A percentile compares a stretch with the other conserved stretches of the same genome.
These are phyloP conservation scores for Notospermus geniculatus DNA, from an alignment of 1,140 invertebrate species.

Conservation along the genomic window DNA sequence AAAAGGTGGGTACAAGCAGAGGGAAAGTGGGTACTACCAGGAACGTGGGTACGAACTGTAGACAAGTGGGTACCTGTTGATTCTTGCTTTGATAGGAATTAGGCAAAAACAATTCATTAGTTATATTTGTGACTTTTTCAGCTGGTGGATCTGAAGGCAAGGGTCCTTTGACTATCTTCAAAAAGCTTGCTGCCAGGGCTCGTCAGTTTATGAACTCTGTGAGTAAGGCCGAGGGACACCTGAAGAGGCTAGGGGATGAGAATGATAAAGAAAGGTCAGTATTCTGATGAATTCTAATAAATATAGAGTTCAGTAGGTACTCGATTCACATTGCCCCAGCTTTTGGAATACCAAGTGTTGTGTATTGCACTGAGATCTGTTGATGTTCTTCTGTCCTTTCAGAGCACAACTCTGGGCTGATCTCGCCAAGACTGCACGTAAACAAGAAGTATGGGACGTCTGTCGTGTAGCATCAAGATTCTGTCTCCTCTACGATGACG, in stretches of 20 bases:
- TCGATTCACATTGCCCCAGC: too few relatives aligned
- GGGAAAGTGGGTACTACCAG: too few relatives aligned
- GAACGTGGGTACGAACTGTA: too few relatives aligned
- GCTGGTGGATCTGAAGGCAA: conserved; percentile 28
- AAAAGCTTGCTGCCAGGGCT: conserved; percentile 44
- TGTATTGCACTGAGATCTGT: too few relatives aligned
- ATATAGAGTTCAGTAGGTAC: too few relatives aligned
- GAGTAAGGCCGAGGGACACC: conserved; percentile 48
- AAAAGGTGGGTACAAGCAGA: conserved; percentile 51
- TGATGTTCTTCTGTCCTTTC: too few relatives aligned
- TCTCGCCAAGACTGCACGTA: conserved; percentile 51
- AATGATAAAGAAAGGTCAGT: conserved; percentile 53
- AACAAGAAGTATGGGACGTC: conserved; percentile 57
- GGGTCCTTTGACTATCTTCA: conserved; percentile 38
- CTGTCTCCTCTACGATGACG: conserved; percentile 55
- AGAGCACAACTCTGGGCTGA: conserved; percentile 54
- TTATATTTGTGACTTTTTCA: not conserved
- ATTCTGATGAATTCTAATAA: too few relatives aligned
- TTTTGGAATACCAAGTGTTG: too few relatives aligned
- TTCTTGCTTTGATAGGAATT: too few relatives aligned
- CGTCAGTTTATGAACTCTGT: conserved; percentile 45
- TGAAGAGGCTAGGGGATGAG: conserved; percentile 47
- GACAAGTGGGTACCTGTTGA: too few relatives aligned
- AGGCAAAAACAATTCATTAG: too few relatives aligned
- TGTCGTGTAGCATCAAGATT: conserved; percentile 52